Evolutionary conservation across 2,113 vertebrate species (phyloP).

Genomic region (Poecilia latipinna): DNA sequence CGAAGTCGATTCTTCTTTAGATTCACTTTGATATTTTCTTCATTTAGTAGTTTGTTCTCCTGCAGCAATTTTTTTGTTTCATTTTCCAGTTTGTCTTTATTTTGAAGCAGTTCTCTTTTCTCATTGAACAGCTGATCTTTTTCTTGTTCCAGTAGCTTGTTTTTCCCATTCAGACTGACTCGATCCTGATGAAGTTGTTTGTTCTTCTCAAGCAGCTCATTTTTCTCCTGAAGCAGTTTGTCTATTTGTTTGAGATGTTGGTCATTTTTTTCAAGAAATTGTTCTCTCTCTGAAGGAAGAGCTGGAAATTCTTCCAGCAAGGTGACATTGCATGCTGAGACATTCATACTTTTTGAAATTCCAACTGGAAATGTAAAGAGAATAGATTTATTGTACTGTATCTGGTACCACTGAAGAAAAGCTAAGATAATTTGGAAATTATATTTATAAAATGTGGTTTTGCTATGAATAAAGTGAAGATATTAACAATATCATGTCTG

Average conservation of each 20-base stretch:
- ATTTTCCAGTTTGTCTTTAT: not conserved
- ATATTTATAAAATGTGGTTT: not conserved
- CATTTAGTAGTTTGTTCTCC: not conserved
- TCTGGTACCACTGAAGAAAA: not conserved
- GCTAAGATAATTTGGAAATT: not conserved
- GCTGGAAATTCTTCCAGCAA: not conserved
- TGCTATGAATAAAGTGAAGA: not conserved
- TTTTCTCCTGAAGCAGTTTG: not conserved
- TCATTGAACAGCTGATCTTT: not conserved
- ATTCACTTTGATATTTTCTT: not conserved
- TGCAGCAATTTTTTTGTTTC: not conserved
- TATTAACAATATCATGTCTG: no score
- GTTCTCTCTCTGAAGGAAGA: conserved; percentile 3
- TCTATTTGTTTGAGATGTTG: not conserved
- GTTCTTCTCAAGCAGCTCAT: not conserved
- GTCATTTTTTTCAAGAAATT: not conserved
- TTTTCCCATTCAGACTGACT: not conserved
- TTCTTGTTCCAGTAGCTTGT: not conserved
- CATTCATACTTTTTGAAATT: not conserved
- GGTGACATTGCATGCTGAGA: not conserved
- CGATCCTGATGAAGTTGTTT: not conserved
- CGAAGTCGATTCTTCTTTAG: not conserved
- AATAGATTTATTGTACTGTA: not conserved
- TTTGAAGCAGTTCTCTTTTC: not conserved
- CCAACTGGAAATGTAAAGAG: not conserved